Base-by-base conservation (phyloP, 1,140 invertebrate species). In the Drosophila kohkoa region DNA sequence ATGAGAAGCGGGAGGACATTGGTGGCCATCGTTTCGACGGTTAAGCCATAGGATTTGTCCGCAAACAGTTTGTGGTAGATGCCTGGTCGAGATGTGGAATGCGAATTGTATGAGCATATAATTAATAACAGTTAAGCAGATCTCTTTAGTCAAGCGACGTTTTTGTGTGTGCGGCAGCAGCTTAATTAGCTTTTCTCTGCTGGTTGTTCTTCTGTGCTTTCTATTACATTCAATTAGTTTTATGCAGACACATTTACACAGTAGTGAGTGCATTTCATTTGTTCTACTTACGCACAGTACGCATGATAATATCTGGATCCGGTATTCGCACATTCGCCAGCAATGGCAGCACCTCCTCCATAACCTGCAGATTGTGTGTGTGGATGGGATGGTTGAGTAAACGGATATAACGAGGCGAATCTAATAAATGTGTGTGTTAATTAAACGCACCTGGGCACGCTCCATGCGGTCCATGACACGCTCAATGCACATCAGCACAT, bases 1-100 rank as follows among this genome's bases (percentile, higher is more conserved):
- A 98, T 95, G 5, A 99, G 93, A 6, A 96, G 95, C 1, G 98
- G 98, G 95, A 99, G 97, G 35, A 99, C 97, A 89, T 97, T 95
- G 0, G 97, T 98, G 0, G 98, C 98, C 95, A 99, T 96, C 77
- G 98, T 94, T 92, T 97, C 98, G 8, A 98, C 96, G 1, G 96
- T 97, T 46, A 99, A 93, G 10, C 97, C 98, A 92, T 98, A 99
- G 87, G 96, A 97, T 92, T 98, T 98, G 92, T 99, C 98, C 85
- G 95, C 95, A 71, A 99, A 93, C 96, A 99, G 96, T 80, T 97
- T 93, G 83, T 96, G 96, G 93, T 99, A 99, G 92, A 99, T 98
- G 93, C 96, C 98, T 99, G 79, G 20, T 25, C 15, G 48, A 32
- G 7, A 32, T 32, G 32, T 8, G 32, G 7, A 66, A 72, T 54